A percentile compares a stretch with the other conserved stretches of the same genome.
These are phyloP conservation scores for Netelia inedita DNA, from an alignment of 2,888 invertebrate species.

Conservation along the genomic window DNA sequence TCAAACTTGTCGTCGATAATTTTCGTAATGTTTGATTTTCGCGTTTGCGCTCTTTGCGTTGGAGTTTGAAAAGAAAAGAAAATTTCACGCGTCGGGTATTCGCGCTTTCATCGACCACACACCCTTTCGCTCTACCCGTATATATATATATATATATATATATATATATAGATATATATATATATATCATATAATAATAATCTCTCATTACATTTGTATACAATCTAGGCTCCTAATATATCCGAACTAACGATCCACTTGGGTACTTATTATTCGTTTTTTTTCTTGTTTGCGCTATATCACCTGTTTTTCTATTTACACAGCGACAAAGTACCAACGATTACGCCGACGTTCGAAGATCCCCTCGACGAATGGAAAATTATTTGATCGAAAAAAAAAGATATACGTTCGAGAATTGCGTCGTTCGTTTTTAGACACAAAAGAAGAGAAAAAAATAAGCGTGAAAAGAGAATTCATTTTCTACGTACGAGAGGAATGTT, in stretches of 20 bases:
- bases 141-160: neutral
- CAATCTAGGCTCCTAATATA: conserved; percentile 64
- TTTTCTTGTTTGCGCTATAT: conserved; percentile 48
- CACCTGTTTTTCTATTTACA: conserved; percentile 61
- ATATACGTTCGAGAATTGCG: neutral
- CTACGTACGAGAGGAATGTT: too few species aligned
- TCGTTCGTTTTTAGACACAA: neutral
- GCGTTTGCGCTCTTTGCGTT: neutral
- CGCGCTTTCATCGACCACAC: neutral
- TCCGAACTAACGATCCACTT: conserved; percentile 62
- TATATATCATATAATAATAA: conserved; percentile 11
- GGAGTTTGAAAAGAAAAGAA: neutral
- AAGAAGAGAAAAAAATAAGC: too few species aligned
- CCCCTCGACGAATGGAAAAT: neutral
- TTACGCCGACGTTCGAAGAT: neutral
- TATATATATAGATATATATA: too few species aligned
- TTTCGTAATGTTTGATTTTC: neutral
- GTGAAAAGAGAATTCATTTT: too few species aligned
- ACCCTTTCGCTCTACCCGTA: neutral
- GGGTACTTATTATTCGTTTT: conserved; percentile 20
- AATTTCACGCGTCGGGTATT: neutral
- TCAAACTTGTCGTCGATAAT: neutral
- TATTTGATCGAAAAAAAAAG: neutral
- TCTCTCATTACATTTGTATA: conserved; percentile 59
- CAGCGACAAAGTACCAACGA: conserved; percentile 43